Evolutionary conservation across 2,113 vertebrate genomes (phyloP).

Genomic region (Corythornis vintsioides): DNA sequence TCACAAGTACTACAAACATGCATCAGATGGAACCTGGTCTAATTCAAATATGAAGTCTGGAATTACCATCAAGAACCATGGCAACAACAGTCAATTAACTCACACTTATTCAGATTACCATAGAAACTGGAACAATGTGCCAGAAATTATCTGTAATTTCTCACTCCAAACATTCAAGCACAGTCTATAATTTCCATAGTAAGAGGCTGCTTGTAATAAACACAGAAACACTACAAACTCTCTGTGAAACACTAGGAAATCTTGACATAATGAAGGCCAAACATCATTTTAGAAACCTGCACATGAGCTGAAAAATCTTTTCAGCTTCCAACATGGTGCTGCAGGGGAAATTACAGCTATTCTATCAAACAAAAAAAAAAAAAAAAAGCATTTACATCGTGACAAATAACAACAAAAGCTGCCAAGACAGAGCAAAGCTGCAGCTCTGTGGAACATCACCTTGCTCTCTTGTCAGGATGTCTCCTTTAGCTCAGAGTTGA

Average conservation of each 20-base stretch:
- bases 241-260: slow-evolving; percentile 3
- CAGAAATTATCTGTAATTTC: slow-evolving; percentile 62
- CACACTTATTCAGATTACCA: slow-evolving; percentile 56
- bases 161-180: slow-evolving; percentile 51
- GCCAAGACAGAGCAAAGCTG: neutral
- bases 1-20: slow-evolving; percentile 4
- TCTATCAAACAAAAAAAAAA: neutral
- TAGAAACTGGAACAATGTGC: slow-evolving; percentile 62
- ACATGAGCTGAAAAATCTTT: neutral
- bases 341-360: neutral
- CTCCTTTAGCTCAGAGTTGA: neutral
- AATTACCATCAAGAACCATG: slow-evolving; percentile 49
- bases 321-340: neutral
- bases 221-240: slow-evolving; percentile 38
- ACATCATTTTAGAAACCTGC: neutral
- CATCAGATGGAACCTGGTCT: neutral
- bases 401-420: neutral
- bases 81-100: slow-evolving; percentile 60
- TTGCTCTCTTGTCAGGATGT: neutral
- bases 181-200: slow-evolving; percentile 67
- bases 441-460: neutral
- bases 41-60: neutral
- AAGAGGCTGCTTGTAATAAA: slow-evolving; percentile 55
- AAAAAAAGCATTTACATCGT: neutral
- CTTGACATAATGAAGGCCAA: slow-evolving; percentile 13